phyloP scores from a whole-genome alignment of 2,113 vertebrate genomes.

The Aegithalos caudatus region DNA sequence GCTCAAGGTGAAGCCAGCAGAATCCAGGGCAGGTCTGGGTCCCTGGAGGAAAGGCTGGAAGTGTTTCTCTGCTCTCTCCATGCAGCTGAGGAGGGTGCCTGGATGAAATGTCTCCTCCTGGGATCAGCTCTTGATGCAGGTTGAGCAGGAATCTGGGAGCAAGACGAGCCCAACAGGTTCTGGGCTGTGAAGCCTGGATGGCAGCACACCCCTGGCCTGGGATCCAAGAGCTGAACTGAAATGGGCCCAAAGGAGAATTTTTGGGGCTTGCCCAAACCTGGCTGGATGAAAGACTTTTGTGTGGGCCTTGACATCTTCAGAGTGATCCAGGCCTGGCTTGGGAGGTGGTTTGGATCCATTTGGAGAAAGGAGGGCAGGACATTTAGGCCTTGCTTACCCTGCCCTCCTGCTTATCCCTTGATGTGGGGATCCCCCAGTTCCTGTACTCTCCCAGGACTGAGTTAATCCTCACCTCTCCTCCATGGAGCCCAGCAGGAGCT shows the following conservation, averaged over 20 bases:
- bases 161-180: background rate
- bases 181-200: background rate
- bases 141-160: background rate
- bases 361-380: background rate
- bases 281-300: accelerated
- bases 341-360: background rate
- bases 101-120: background rate
- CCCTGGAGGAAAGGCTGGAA: background rate
- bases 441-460: background rate
- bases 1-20: background rate
- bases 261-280: background rate
- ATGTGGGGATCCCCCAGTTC: accelerated
- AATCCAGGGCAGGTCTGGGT: background rate
- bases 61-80: background rate
- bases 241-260: background rate
- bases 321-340: background rate
- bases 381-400: background rate
- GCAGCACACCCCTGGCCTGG: background rate
- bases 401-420: background rate
- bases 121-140: background rate
- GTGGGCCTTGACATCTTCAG: background rate
- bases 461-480: background rate
- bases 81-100: background rate
- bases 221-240: background rate
- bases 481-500: background rate